Base-by-base conservation (phyloP, 2,797 vertebrate species). In the Amblyraja radiata region DNA sequence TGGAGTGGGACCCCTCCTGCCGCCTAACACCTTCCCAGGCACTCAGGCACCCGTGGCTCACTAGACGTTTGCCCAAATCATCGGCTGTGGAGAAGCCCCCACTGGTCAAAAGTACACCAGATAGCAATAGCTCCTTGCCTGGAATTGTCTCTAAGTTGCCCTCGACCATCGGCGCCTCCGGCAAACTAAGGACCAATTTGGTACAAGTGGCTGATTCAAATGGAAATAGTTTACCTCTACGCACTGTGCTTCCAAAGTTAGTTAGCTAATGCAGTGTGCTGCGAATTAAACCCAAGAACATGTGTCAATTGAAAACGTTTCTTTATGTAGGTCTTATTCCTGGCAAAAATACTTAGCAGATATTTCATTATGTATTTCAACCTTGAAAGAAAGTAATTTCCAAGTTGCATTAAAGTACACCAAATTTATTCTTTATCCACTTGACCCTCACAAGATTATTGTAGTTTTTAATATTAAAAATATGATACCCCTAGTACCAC, bases 171-270 rank as follows among this genome's bases (percentile, higher is more conserved):
- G 96, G 97, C 77, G 95, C 97, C 36, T 96, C 97, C 93, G 98
- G 94, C 96, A 99, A 99, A 97, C 97, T 99, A 95, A 97, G 98
- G 96, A 97, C 97, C 95, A 98, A 96, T 94, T 96, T 99, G 95
- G 71, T 92, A 46, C 90, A 92, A 76, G 96, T 98, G 90, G 96
- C 97, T 1, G 98, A 99, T 93, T 94, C 97, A 93, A 97, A 94
- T 76, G 97, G 98, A 93, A 94, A 95, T 94, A 97, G 94, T 94
- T 97, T 98, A 95, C 97, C 98, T 93, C 97, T 99, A 94, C 98
- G 98, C 93, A 98, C 98, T 90, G 98, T 99, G 94, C 96, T 99
- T 86, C 98, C 99, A 86, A 99, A 99, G 95, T 97, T 99, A 93
- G 98, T 99, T 95, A 98, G 98, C 94, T 99, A 98, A 96, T 95